A percentile compares a stretch with the other conserved stretches of the same genome.
These are phyloP conservation scores for Neodiprion virginianus DNA, from an alignment of 1,140 invertebrate genomes.

Conservation along the genomic window DNA sequence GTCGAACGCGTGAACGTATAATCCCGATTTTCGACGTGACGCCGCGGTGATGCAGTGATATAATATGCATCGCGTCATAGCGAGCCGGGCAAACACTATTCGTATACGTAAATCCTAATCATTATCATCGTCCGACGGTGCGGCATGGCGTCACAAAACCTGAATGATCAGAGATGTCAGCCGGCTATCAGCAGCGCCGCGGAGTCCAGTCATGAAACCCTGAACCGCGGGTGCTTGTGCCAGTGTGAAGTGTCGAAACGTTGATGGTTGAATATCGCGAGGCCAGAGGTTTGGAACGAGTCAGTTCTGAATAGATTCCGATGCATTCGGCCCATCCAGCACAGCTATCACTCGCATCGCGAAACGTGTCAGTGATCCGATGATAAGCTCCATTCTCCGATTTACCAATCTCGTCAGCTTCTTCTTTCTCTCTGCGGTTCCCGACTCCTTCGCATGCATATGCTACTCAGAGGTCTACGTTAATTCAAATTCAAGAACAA, in stretches of 20 bases:
- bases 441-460: too few relatives aligned
- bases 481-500: too few relatives aligned
- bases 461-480: too few relatives aligned
- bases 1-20: too few relatives aligned
- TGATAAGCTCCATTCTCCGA: too few relatives aligned
- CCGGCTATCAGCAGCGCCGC: not conserved
- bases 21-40: too few relatives aligned
- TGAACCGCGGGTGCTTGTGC: not conserved
- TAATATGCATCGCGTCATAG: too few relatives aligned
- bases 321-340: conserved; percentile 50
- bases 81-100: too few relatives aligned
- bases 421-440: too few relatives aligned
- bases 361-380: conserved; percentile 45
- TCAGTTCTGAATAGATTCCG: conserved; percentile 45
- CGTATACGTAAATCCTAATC: not conserved
- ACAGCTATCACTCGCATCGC: conserved; percentile 47
- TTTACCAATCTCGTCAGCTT: too few relatives aligned
- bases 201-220: not conserved
- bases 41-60: too few relatives aligned
- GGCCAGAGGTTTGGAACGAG: conserved; percentile 35
- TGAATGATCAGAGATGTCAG: conserved; percentile 5
- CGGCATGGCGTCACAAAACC: not conserved
- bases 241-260: too few relatives aligned
- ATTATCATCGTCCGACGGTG: not conserved
- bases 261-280: not conserved